Percentiles rank a stretch among this genome's conserved stretches.
Evolutionary conservation across 2,888 invertebrate genomes (phyloP).

Genomic region (Ophion ellenae): DNA sequence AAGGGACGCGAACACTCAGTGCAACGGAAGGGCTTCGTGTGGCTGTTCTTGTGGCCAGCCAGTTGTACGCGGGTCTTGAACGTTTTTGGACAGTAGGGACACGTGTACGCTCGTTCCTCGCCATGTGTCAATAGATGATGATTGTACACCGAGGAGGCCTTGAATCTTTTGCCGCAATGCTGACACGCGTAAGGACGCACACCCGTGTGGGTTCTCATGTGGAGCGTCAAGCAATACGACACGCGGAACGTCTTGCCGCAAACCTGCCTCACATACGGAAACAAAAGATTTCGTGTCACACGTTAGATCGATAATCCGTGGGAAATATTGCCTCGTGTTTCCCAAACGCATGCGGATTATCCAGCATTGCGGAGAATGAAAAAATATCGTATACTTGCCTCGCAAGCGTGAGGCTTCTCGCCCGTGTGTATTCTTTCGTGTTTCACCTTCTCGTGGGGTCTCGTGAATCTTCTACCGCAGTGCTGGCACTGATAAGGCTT

Average conservation of each 20-base stretch:
- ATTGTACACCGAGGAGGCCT: conserved; percentile 91
- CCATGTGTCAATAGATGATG: conserved; percentile 91
- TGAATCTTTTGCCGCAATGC: conserved; percentile 90
- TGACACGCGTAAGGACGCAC: conserved; percentile 90
- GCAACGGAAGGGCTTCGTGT: conserved; percentile 92
- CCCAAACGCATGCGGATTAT: too few species aligned
- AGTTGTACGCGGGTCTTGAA: conserved; percentile 93
- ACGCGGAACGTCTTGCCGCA: conserved; percentile 93
- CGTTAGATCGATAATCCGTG: not conserved
- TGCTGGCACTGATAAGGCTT: conserved; percentile 89
- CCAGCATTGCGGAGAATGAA: not conserved
- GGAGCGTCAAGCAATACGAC: conserved; percentile 91
- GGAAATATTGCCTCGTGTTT: too few species aligned
- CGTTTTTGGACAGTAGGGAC: conserved; percentile 91
- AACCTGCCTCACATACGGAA: conserved; percentile 81
- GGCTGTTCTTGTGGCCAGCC: conserved; percentile 92
- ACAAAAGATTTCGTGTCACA: not conserved
- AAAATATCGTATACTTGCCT: conserved; percentile 77
- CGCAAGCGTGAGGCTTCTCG: conserved; percentile 91
- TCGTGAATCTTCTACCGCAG: conserved; percentile 89
- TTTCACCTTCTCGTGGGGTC: conserved; percentile 93
- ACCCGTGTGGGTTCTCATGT: conserved; percentile 92
- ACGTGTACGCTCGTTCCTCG: conserved; percentile 90
- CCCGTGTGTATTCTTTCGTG: conserved; percentile 94
- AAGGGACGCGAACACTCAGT: conserved; percentile 90